phyloP scores from a whole-genome alignment of 2,888 invertebrate species.

The Plebejus melissa region DNA sequence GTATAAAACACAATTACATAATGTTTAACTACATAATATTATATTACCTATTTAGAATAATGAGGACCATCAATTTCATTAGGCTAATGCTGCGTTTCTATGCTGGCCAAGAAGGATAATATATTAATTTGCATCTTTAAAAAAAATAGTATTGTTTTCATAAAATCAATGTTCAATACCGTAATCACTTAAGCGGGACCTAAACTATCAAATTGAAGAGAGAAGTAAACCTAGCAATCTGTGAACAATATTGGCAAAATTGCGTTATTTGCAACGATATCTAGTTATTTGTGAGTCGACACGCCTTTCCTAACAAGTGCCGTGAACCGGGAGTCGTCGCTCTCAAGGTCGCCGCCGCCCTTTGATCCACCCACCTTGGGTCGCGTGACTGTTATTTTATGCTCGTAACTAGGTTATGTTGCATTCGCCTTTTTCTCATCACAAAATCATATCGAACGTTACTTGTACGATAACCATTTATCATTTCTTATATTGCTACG shows the following conservation, averaged over 20 bases:
- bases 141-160: no score
- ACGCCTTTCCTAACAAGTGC: conserved; percentile 79
- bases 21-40: no score
- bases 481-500: conserved; percentile 14
- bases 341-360: conserved; percentile 76
- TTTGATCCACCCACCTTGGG: conserved; percentile 78
- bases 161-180: no score
- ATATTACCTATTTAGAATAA: no score
- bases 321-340: conserved; percentile 70
- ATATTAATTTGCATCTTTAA: no score
- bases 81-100: no score
- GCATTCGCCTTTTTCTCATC: conserved; percentile 6
- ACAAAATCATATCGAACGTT: conserved; percentile 13
- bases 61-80: no score
- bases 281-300: conserved; percentile 65
- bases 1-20: no score
- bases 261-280: conserved; percentile 47
- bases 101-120: no score
- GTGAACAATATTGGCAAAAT: conserved; percentile 43
- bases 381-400: conserved; percentile 71
- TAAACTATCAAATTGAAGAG: background rate
- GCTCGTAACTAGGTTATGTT: conserved; percentile 47
- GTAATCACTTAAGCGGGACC: background rate
- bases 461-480: conserved; percentile 23
- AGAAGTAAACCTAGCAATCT: conserved; percentile 4